Evolutionary conservation across 2,113 vertebrate species (phyloP), one percentile per base, ranked within the genome.

Genomic region (Thryonomys swinderianus): DNA sequence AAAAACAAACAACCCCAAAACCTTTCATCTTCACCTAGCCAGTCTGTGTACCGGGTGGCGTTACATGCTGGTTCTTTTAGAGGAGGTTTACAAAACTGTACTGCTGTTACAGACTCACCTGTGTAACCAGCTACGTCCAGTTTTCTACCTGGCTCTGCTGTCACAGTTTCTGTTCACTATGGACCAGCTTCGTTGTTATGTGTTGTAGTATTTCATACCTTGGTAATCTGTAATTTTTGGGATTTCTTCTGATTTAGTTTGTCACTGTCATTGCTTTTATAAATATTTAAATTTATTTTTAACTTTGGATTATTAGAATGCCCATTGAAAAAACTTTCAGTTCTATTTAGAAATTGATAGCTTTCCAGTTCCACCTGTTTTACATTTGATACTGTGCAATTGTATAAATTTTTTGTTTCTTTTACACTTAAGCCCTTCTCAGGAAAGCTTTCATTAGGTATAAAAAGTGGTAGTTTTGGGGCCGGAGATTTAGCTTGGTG

Each of bases 201-300:
- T 69, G n/a, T 81, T 62, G 42, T 27, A 53, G 51, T 79, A 16
- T 74, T 73, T 76, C 53, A 69, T 93, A 55, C 40, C 37, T 86
- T 74, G 45, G 2, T 73, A 20, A 51, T 78, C 53, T 86, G 6
- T 90, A 37, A 74, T 88, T 84, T 88, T 83, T 37, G n/a, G 78
- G 27, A n/a, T 86, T 95, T 83, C 30, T 84, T 92, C 67, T 62
- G 62, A 71, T 76, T 88, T n/a, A 42, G 25, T 84, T 83, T 86
- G 40, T 34, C 21, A 62, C 5, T 69, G 2, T 66, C 7, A 87
- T 37, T 91, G 25, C 55, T 89, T 88, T 76, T 69, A 78, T 82
- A 48, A 85, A 59, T 85, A 69, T 69, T 86, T 90, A 88, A 76
- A 18, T 89, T 81, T 67, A 4, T 16, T 40, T 76, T 42, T 80